Evolutionary conservation across 1,140 invertebrate species (phyloP).

Genomic region (Nixonia krombeini): DNA sequence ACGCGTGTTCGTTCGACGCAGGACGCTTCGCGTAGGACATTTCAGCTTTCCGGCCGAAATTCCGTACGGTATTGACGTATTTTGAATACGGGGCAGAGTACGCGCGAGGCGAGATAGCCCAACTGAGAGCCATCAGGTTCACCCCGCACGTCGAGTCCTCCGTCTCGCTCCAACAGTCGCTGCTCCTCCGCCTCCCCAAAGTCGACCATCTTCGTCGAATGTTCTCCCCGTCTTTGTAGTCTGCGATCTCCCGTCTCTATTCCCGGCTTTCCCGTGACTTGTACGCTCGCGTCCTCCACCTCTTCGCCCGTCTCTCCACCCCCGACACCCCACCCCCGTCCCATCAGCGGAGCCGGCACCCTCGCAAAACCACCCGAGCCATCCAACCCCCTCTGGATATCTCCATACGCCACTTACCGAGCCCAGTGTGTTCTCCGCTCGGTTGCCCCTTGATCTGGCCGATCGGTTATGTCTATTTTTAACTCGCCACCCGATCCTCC

Average conservation of each 20-base stretch:
- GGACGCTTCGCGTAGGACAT: too few species aligned
- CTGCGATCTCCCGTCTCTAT: slow-evolving; percentile 9
- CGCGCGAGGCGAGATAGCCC: slow-evolving; percentile 6
- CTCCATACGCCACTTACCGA: slow-evolving; percentile 64
- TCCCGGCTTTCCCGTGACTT: slow-evolving; percentile 5
- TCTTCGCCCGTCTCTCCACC: slow-evolving; percentile 5
- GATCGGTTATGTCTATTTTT: slow-evolving; percentile 27
- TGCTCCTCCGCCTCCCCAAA: neutral
- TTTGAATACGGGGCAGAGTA: slow-evolving; percentile 48
- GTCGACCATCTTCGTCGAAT: slow-evolving; percentile 5
- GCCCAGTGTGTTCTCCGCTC: slow-evolving; percentile 62
- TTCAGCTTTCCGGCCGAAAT: too few species aligned
- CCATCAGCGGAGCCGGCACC: slow-evolving; percentile 51
- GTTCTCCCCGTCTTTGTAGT: slow-evolving; percentile 26
- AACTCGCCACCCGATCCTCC: too few species aligned
- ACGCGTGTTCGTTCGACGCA: too few species aligned
- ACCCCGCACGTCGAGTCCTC: slow-evolving; percentile 46
- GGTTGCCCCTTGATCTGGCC: slow-evolving; percentile 39
- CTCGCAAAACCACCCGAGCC: slow-evolving; percentile 46
- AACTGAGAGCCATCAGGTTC: slow-evolving; percentile 48
- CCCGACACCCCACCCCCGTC: slow-evolving; percentile 18
- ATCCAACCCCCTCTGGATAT: slow-evolving; percentile 56
- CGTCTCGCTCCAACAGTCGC: slow-evolving; percentile 16
- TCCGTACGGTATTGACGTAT: slow-evolving; percentile 53
- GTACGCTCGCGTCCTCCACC: slow-evolving; percentile 2